These are phyloP conservation scores for Penaeus japonicus DNA, from an alignment of 1,140 invertebrate genomes.

Conservation along the genomic window DNA sequence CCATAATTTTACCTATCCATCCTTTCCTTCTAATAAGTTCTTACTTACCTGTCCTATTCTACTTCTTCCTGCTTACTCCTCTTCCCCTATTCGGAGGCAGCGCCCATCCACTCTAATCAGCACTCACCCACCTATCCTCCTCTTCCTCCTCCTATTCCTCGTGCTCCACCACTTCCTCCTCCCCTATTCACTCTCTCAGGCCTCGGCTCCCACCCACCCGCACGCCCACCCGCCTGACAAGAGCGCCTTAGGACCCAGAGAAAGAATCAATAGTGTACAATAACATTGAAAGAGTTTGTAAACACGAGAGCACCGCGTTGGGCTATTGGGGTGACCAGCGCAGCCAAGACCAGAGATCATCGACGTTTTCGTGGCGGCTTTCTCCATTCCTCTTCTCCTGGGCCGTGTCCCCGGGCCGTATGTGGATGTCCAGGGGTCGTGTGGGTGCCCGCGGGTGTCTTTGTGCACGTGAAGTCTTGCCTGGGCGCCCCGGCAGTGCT, in stretches of 20 bases:
- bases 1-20: not conserved
- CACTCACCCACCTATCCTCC: not conserved
- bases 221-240: not conserved
- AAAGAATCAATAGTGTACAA: conserved; percentile 50
- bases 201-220: not conserved
- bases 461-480: not conserved
- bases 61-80: not conserved
- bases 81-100: not conserved
- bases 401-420: not conserved
- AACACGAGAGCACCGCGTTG: conserved; percentile 28
- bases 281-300: conserved; percentile 54
- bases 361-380: not conserved
- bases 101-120: not conserved
- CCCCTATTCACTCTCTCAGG: not conserved
- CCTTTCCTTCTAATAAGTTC: not conserved
- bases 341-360: not conserved
- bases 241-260: conserved; percentile 31
- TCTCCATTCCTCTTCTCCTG: not conserved
- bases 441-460: not conserved
- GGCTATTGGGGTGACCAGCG: conserved; percentile 42
- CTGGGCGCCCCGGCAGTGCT: no score
- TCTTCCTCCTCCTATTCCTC: conserved; percentile 7
- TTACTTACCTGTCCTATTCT: not conserved
- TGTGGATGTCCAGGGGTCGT: not conserved
- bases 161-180: not conserved